Conservation (phyloP, 2,797 vertebrate genomes). For the Pempheris klunzingeri region DNA sequence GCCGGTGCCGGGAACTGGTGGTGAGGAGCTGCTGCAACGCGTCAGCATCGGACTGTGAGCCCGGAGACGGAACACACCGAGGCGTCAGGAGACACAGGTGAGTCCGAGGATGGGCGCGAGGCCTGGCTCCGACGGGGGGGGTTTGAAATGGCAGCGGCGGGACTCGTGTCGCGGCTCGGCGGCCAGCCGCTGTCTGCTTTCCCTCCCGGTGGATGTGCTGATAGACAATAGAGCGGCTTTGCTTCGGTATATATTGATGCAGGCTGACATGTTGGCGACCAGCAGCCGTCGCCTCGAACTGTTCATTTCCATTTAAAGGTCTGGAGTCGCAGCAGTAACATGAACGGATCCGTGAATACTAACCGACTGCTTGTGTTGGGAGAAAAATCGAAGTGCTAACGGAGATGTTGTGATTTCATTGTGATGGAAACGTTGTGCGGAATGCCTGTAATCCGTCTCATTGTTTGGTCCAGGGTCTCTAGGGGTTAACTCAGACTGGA, state of each 20-base stretch:
- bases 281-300: conserved; percentile 73
- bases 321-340: conserved; percentile 32
- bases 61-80: conserved; percentile 87
- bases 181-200: conserved; percentile 46
- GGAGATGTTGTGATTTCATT: conserved; percentile 47
- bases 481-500: conserved; percentile 82
- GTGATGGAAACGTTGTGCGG: conserved; percentile 60
- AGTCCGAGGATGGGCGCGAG: conserved; percentile 85
- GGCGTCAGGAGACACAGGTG: conserved; percentile 87
- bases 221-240: conserved; percentile 83
- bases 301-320: conserved; percentile 64
- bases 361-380: neutral
- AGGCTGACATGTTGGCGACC: conserved; percentile 78
- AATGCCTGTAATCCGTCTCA: conserved; percentile 82
- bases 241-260: conserved; percentile 78
- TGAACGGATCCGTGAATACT: neutral
- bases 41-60: conserved; percentile 88
- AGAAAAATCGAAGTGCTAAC: conserved; percentile 34
- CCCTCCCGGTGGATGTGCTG: conserved; percentile 53
- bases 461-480: conserved; percentile 88
- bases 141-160: conserved; percentile 67
- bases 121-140: conserved; percentile 72
- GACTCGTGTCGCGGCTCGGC: conserved; percentile 41
- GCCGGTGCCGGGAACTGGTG: conserved; percentile 90
- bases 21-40: conserved; percentile 86